phyloP scores from a whole-genome alignment of 2,888 invertebrate species.

The Drosophila ustulata region DNA sequence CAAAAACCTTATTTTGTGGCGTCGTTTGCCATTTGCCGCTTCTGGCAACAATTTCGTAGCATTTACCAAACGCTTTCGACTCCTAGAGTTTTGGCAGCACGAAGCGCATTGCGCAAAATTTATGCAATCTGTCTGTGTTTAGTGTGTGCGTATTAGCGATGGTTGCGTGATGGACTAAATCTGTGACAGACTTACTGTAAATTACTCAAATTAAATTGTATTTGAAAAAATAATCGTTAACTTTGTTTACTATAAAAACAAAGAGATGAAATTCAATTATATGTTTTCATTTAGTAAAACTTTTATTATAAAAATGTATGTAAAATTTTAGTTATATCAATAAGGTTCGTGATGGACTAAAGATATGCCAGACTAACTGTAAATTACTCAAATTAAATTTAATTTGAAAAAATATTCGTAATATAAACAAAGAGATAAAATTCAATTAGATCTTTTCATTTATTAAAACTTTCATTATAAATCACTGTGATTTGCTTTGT shows the following conservation, averaged over 20 bases:
- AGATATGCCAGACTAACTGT: not conserved
- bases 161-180: conserved; percentile 45
- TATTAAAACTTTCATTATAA: too few species aligned
- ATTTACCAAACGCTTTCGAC: conserved; percentile 62
- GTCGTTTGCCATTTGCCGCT: conserved; percentile 61
- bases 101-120: conserved; percentile 61
- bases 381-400: not conserved
- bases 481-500: too few species aligned
- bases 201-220: not conserved
- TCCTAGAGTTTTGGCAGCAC: conserved; percentile 51
- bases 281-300: too few species aligned
- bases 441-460: too few species aligned
- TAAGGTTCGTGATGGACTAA: conserved; percentile 36
- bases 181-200: not conserved
- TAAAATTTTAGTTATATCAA: too few species aligned
- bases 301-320: too few species aligned
- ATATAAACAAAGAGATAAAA: too few species aligned
- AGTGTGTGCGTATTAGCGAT: conserved; percentile 38
- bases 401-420: too few species aligned
- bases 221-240: too few species aligned
- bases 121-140: conserved; percentile 40
- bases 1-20: conserved; percentile 77
- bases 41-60: conserved; percentile 55
- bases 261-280: too few species aligned
- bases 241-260: too few species aligned